A percentile compares a stretch with the other conserved stretches of the same genome.
phyloP scores from a whole-genome alignment of 92 coral and sea anemone species.

The Isaurus tuberculatus region DNA sequence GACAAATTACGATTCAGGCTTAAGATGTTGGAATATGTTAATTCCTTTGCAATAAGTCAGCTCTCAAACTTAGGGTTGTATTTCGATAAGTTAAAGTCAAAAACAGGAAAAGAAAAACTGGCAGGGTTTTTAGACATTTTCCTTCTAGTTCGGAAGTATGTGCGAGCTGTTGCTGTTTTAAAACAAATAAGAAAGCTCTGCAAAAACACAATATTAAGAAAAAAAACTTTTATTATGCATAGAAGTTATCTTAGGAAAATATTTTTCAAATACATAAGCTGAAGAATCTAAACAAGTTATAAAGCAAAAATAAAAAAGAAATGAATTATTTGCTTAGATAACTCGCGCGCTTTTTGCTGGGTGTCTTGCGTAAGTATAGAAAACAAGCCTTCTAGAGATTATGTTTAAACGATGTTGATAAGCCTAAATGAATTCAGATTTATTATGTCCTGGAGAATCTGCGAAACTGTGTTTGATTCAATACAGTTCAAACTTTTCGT shows the following conservation, averaged over 20 bases:
- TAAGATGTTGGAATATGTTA: neutral
- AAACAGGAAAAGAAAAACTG: neutral
- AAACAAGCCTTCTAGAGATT: neutral
- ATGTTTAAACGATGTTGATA: neutral
- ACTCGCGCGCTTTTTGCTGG: neutral
- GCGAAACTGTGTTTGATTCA: neutral
- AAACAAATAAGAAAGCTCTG: neutral
- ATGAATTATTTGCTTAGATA: neutral
- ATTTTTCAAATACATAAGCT: neutral
- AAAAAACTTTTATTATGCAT: neutral
- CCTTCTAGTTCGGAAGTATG: neutral
- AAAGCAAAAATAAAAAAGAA: neutral
- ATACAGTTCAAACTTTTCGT: neutral
- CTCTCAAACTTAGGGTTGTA: neutral
- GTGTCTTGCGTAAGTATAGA: neutral
- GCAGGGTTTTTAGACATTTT: neutral
- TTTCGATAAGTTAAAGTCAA: neutral
- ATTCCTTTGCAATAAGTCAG: neutral
- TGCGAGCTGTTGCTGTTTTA: neutral
- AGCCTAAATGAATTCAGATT: neutral
- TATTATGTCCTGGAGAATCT: neutral
- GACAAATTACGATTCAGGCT: conserved; percentile 20
- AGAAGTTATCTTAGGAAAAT: neutral
- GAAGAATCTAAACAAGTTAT: neutral
- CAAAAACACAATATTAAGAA: neutral